Evolutionary conservation across 2,888 invertebrate genomes (phyloP), one percentile per base, ranked within the genome.

Genomic region (Agelastica alni): DNA sequence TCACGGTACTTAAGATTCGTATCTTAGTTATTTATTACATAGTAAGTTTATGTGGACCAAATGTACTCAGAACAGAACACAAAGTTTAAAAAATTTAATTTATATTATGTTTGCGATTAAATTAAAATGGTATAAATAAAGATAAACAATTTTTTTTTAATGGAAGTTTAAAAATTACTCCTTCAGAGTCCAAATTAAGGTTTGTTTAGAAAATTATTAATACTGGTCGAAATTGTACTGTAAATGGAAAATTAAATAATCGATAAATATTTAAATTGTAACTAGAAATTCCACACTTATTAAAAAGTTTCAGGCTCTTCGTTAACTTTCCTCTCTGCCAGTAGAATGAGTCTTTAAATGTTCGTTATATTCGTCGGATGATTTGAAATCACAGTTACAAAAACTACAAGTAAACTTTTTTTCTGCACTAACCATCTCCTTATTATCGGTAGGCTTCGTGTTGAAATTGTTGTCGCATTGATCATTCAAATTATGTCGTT

Each of bases 401-500:
- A 55, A 37, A 39, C 20, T 52, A 31, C 58, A 58, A 13, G 12
- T 55, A 12, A 55, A 52, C 10, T 55, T 51, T 49, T 55, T 52
- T 17, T 58, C 46, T 12, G 17, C 6, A 17, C 1, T 39, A 20
- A 2, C 20, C 4, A 12, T 20, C 3, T 49, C 49, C 4, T 41
- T 39, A 2, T 4, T 12, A 1, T 13, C 18, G n/a, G 31, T 41
- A 9, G 17, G 22, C 3, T 49, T 42, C 22, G 41, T 49, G 7
- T 53, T 45, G 32, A 39, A 17, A 12, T 39, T 39, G 20, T 20
- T 39, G 12, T 39, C 37, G 10, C 37, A 20, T 9, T 20, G 20
- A 7, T 17, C 10, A 12, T 18, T 39, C 3, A 12, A 6, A 6
- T 67, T 70, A 61, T 78, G 78, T n/a, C 75, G 69, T 58, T 76